Evolutionary conservation across 1,140 invertebrate species (phyloP).

Genomic region (Ganaspis sp.): DNA sequence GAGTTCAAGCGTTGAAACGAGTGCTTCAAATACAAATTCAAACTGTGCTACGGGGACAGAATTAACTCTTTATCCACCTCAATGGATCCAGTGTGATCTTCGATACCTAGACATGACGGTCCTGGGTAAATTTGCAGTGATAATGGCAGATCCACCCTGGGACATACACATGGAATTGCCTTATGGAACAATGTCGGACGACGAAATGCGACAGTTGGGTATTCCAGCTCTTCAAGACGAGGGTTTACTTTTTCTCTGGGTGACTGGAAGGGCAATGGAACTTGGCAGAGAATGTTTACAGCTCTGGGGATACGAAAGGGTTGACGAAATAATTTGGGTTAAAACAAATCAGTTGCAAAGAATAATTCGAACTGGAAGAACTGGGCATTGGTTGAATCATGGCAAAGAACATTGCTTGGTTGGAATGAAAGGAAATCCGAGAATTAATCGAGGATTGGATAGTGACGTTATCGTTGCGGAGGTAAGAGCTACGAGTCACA

Average conservation of each 20-base stretch:
- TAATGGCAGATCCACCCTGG: constrained; percentile 98
- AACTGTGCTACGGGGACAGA: constrained; percentile 59
- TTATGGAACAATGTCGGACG: constrained; percentile 99
- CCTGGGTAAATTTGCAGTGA: constrained; percentile 93
- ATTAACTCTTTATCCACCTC: constrained; percentile 87
- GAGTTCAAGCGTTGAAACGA: constrained; percentile 49
- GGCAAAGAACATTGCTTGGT: constrained; percentile 98
- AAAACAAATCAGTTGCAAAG: constrained; percentile 98
- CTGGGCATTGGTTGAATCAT: constrained; percentile 99
- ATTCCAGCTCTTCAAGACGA: constrained; percentile 93
- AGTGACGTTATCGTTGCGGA: constrained; percentile 99
- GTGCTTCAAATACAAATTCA: constrained; percentile 50
- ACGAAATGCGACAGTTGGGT: constrained; percentile 97
- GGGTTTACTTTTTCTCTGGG: constrained; percentile 97
- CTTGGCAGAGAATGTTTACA: constrained; percentile 94
- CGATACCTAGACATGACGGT: constrained; percentile 97
- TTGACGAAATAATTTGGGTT: constrained; percentile 99
- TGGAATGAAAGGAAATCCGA: constrained; percentile 96
- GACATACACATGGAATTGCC: constrained; percentile 99
- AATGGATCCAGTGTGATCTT: constrained; percentile 98
- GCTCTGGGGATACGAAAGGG: constrained; percentile 96
- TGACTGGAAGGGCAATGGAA: constrained; percentile 98
- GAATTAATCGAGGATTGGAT: constrained; percentile 94
- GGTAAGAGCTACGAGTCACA: constrained; percentile 97
- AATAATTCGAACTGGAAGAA: constrained; percentile 96